Evolutionary conservation across 2,888 invertebrate genomes (phyloP).

Genomic region (Lymantria dispar): DNA sequence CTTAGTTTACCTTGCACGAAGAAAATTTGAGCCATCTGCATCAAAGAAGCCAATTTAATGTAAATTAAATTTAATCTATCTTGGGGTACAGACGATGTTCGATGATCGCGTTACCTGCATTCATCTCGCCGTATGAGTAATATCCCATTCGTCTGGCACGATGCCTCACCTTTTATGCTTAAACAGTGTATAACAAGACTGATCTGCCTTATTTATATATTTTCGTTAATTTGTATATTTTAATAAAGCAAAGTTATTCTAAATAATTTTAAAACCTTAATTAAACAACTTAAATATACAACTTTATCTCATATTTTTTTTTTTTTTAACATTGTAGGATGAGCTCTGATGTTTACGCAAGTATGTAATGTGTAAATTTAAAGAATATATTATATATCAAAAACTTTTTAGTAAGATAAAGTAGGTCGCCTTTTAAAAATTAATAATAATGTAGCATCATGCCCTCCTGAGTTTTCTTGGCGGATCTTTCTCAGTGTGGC

Average conservation of each 20-base stretch:
- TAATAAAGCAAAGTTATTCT: background rate
- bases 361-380: too few relatives aligned
- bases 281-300: too few relatives aligned
- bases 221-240: background rate
- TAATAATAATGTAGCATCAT: too few relatives aligned
- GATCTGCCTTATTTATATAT: background rate
- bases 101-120: conserved; percentile 43
- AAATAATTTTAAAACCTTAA: background rate
- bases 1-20: too few relatives aligned
- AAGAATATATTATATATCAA: too few relatives aligned
- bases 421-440: too few relatives aligned
- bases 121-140: conserved; percentile 41
- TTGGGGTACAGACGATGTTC: background rate
- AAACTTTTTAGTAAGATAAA: too few relatives aligned
- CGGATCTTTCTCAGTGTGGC: too few relatives aligned
- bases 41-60: background rate
- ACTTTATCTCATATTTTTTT: too few relatives aligned
- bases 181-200: background rate
- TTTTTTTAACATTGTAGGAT: too few relatives aligned
- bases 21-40: background rate
- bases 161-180: conserved; percentile 22
- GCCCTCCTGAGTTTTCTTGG: too few relatives aligned
- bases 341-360: too few relatives aligned
- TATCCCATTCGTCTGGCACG: conserved; percentile 57
- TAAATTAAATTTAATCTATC: background rate